A percentile compares a stretch with the other conserved stretches of the same genome.
phyloP scores from a whole-genome alignment of 2,888 invertebrate species.

The Tinea trinotella region DNA sequence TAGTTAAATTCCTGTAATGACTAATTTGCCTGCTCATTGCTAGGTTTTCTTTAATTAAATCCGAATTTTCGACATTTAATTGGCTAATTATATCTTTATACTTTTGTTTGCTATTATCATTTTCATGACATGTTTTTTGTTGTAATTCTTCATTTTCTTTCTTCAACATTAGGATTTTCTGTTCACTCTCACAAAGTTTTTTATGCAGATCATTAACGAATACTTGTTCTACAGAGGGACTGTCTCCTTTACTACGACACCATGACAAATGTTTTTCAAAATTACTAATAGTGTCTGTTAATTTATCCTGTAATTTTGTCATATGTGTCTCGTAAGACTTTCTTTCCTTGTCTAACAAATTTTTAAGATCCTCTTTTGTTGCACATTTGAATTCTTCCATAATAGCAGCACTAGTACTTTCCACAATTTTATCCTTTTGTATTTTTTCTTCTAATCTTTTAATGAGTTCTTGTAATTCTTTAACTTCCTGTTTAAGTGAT shows the following conservation, averaged over 20 bases:
- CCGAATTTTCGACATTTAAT: conserved; percentile 56
- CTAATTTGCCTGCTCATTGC: conserved; percentile 48
- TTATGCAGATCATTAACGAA: conserved; percentile 55
- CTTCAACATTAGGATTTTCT: conserved; percentile 56
- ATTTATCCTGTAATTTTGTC: conserved; percentile 44
- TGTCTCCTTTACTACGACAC: conserved; percentile 32
- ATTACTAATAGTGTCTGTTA: conserved; percentile 47
- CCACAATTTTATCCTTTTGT: background rate
- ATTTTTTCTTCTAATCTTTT: conserved; percentile 58
- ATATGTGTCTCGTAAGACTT: conserved; percentile 57
- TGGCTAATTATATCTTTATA: conserved; percentile 58
- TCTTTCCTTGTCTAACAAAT: conserved; percentile 53
- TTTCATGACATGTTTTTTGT: conserved; percentile 31
- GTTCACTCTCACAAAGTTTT: conserved; percentile 63
- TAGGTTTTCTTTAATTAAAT: conserved; percentile 61
- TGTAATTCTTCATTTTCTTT: conserved; percentile 61
- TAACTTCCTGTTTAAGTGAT: conserved; percentile 55
- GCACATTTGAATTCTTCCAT: conserved; percentile 33
- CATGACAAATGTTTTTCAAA: conserved; percentile 46
- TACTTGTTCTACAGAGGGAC: conserved; percentile 31
- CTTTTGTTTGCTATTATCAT: conserved; percentile 44
- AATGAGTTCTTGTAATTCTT: conserved; percentile 60
- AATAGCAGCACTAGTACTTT: background rate
- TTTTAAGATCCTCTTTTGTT: conserved; percentile 50
- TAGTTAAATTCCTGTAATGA: conserved; percentile 42